Evolutionary conservation across 2,888 invertebrate genomes (phyloP), one percentile per base, ranked within the genome.

Genomic region (Boloria euphrosyne): DNA sequence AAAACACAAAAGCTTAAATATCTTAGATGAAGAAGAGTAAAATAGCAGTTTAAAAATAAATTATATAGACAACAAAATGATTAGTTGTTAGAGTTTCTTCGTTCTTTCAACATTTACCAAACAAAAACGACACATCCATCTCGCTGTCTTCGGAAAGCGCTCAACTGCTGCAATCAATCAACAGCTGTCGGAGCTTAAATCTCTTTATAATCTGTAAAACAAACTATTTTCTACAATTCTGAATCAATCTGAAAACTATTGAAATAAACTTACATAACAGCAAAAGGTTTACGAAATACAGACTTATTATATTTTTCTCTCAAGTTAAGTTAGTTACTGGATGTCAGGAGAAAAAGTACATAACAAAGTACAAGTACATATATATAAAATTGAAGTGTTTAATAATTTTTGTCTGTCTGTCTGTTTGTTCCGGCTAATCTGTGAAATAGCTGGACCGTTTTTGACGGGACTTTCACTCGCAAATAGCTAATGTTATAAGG

Each of bases 131-230:
- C 62, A 49, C 68, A 68, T 65, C 67, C 61, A 65, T 65, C 65
- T 62, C 46, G 18, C 54, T 52, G 49, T 52, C 62, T 59, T 46
- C 62, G 49, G 46, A 59, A 63, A 62, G 50, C 59, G 62, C 50
- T 63, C 62, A 65, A 68, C 68, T 59, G 58, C 62, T 68, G 58
- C 62, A 68, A 68, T 68, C 68, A 63, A 68, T 68, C 68, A 68
- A 22, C 50, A 27, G 47, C 54, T 66, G 62, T 68, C 54, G 44
- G 47, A 63, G 50, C 59, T 55, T 51, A 44, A 66, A 68, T 62
- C 50, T 62, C 54, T 60, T 55, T 58, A 43, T 65, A 62, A 59
- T 44, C 44, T 50, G 58, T 57, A 27, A 59, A 58, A 62, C 46
- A 62, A 53, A 50, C 27, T 22, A 27, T 52, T 64, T 27, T 49